phyloP scores from a whole-genome alignment of 2,113 vertebrate species.

The Corvus hawaiiensis region DNA sequence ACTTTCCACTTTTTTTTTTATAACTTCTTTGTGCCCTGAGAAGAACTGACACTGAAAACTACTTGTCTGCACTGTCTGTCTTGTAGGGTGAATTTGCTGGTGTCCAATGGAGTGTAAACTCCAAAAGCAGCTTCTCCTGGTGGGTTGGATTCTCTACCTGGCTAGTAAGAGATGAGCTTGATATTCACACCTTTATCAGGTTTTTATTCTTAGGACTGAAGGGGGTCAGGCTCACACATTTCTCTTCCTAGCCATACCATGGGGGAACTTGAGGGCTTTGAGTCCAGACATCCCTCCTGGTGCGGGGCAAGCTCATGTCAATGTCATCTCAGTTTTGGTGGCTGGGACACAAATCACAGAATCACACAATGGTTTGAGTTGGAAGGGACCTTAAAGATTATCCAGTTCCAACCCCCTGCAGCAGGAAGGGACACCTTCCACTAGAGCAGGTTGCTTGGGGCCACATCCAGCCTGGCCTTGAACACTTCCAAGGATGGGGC shows the following conservation, averaged over 20 bases:
- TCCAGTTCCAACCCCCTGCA: background rate
- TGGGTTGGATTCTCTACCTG: background rate
- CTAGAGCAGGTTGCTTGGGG: background rate
- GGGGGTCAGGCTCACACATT: background rate
- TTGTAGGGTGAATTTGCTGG: background rate
- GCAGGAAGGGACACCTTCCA: background rate
- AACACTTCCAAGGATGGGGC: background rate
- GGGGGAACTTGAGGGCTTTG: background rate
- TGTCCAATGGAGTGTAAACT: background rate
- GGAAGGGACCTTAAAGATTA: background rate
- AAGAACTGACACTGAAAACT: background rate
- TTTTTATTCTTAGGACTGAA: background rate
- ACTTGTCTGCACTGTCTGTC: background rate
- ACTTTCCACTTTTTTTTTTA: background rate
- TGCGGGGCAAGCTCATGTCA: background rate
- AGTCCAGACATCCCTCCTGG: background rate
- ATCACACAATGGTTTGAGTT: background rate
- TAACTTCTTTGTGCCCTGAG: background rate
- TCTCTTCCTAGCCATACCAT: background rate
- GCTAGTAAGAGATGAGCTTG: background rate
- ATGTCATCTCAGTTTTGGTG: background rate
- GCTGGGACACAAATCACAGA: background rate
- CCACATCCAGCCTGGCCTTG: background rate
- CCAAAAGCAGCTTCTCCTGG: background rate
- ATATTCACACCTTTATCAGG: background rate